Evolutionary conservation across 2,113 vertebrate species (phyloP).

Genomic region (Hippopotamus amphibius): DNA sequence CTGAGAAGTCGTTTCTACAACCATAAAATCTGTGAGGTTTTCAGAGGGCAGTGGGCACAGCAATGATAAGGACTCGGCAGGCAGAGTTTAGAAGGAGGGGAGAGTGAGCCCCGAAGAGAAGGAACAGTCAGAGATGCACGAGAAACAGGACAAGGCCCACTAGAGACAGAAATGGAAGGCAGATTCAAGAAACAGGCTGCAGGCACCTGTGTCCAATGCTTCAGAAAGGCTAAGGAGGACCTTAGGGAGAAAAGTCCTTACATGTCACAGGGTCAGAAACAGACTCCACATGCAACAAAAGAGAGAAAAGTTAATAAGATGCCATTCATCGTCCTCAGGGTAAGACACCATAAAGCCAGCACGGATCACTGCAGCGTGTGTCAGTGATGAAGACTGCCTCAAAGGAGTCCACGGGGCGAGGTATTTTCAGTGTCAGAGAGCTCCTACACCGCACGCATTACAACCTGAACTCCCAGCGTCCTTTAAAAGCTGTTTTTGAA

Average conservation of each 20-base stretch:
- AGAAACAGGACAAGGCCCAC: neutral
- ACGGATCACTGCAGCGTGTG: neutral
- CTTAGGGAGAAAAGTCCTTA: neutral
- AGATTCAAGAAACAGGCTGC: neutral
- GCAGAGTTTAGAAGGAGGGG: conserved; percentile 1
- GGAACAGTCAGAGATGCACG: neutral
- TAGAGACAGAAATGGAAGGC: neutral
- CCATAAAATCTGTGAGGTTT: neutral
- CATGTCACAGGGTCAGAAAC: conserved; percentile 16
- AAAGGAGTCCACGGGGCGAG: neutral
- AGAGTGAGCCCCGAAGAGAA: neutral
- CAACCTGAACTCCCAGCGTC: neutral
- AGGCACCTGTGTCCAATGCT: neutral
- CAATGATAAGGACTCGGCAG: neutral
- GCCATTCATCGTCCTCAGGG: neutral
- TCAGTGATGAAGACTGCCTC: neutral
- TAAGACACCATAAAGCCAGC: neutral
- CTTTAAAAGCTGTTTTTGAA: neutral
- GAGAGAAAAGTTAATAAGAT: conserved; percentile 62
- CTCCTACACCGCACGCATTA: neutral
- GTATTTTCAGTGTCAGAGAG: neutral
- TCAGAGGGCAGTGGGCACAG: neutral
- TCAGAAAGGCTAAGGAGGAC: neutral
- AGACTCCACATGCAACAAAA: conserved; percentile 19
- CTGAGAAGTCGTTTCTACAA: neutral